Evolutionary conservation across 1,140 invertebrate species (phyloP), one percentile per base, ranked within the genome.

Genomic region (Plutomurus gul): DNA sequence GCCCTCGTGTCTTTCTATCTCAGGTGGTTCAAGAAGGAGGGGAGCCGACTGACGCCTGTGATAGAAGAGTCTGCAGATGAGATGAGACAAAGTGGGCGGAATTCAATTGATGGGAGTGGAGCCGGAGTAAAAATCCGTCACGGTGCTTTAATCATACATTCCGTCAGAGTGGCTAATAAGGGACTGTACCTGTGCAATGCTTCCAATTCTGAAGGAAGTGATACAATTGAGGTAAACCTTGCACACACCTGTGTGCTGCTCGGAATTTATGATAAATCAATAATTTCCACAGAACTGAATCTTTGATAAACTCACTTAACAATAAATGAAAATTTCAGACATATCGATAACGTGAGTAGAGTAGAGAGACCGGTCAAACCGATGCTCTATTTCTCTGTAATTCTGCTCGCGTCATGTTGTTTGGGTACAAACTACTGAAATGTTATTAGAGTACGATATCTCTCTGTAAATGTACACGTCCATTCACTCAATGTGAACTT

Each of bases 91-190:
- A 76, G 22, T 76, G 70, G 70, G 36, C 40, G 70, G 16, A 70
- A 70, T 70, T 20, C 30, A 30, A 72, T 72, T n/a, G 70, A 39
- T 46, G 70, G 13, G 16, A 39, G 36, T 46, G 40, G 47, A 74
- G 70, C 46, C 36, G 71, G 71, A 60, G 25, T 79, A 20, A 74
- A 84, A 70, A 85, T 89, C n/a, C 87, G 87, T 71, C 88, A 89
- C 79, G 89, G 89, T 20, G 88, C 87, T 22, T 83, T 89, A 70
- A 87, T 89, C 79, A 87, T 90, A 82, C 88, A 88, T 75, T 86
- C 86, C 11, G 87, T 89, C n/a, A 86, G 87, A 76, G 88, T 89
- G 79, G 84, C 84, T 16, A 88, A 89, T 80, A 87, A 86, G 60
- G 89, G 89, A 1, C 85, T 86, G 20, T 82, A 82, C 77, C 51